Conservation (phyloP, 2,797 vertebrate species). For the Microctenopoma stevenorrisi region DNA sequence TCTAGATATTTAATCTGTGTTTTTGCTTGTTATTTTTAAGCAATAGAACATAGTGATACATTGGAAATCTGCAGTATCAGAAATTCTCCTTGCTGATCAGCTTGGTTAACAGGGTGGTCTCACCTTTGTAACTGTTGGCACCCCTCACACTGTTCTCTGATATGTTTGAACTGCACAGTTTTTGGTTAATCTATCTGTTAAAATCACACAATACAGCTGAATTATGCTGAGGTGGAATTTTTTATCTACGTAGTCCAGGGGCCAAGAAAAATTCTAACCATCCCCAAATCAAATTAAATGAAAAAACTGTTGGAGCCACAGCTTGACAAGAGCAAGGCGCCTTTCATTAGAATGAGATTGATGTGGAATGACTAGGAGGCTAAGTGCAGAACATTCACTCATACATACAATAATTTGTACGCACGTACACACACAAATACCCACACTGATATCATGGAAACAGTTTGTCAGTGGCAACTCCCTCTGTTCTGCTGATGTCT, state of each 20-base stretch:
- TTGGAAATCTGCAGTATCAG: slow-evolving; percentile 57
- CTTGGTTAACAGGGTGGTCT: slow-evolving; percentile 54
- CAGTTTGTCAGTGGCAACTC: slow-evolving; percentile 62
- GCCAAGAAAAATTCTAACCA: slow-evolving; percentile 70
- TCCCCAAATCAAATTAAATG: slow-evolving; percentile 77
- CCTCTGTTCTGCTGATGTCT: slow-evolving; percentile 59
- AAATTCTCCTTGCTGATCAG: slow-evolving; percentile 53
- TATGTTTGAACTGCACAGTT: slow-evolving; percentile 23
- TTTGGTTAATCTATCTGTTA: slow-evolving; percentile 56
- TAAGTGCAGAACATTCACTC: slow-evolving; percentile 74
- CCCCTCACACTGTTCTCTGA: slow-evolving; percentile 11
- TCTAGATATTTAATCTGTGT: slow-evolving; percentile 45
- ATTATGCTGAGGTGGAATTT: slow-evolving; percentile 59
- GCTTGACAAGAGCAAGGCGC: slow-evolving; percentile 75
- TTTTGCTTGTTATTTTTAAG: slow-evolving; percentile 59
- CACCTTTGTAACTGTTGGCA: slow-evolving; percentile 37
- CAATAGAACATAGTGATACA: slow-evolving; percentile 54
- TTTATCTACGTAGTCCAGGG: slow-evolving; percentile 45
- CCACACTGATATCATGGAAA: slow-evolving; percentile 79
- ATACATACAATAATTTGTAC: slow-evolving; percentile 59
- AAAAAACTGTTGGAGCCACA: slow-evolving; percentile 61
- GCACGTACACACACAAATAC: slow-evolving; percentile 60
- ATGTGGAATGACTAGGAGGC: slow-evolving; percentile 74
- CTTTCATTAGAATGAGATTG: slow-evolving; percentile 77
- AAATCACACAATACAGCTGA: slow-evolving; percentile 48